Base-by-base conservation (phyloP, 2,888 invertebrate species). In the Acrobasis repandana region DNA sequence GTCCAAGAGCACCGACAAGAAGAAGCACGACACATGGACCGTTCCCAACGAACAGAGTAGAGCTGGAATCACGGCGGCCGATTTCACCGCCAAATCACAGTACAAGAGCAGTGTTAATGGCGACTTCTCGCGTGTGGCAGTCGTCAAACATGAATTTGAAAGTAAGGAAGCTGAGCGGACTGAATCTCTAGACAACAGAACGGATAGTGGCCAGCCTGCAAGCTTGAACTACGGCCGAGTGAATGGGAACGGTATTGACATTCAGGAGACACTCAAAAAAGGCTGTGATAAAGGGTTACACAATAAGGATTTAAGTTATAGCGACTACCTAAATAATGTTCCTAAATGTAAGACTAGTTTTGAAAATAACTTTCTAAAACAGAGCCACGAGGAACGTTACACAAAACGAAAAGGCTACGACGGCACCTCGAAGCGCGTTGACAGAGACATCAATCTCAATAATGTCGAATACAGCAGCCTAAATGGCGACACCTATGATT, bases 231-330 rank as follows among this genome's bases (percentile, higher is more conserved):
- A 86, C 73, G 80, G 79, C 73, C 80, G 89, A 68, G 75, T 84
- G 63, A 86, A 82, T 70, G 90, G 88, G 62, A 90, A 83, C 76
- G 86, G 86, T 66, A 82, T 91, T 71, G 88, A 91, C 73, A 90
- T 91, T 75, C 85, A 91, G 74, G 92, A 92, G 72, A 89, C 92
- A 70, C 83, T 92, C 56, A 90, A 89, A 80, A 92, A 88, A 68
- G 90, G 90, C 90, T 92, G 92, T 90, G 92, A 92, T 85, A 90
- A 90, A 86, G 90, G 91, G 69, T 83, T 92, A 82, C 92, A 92
- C 80, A 86, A 77, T 83, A 89, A 88, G 80, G 89, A 91, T 75
- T 78, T 87, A 82, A 82, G 79, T 73, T 90, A 85, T 88, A 87
- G 79, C 80, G 88, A 92, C 76, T 91, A 90, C 79, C 79, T 88